Base-by-base conservation (phyloP, 1,140 invertebrate species). In the Steinernema feltiae region DNA sequence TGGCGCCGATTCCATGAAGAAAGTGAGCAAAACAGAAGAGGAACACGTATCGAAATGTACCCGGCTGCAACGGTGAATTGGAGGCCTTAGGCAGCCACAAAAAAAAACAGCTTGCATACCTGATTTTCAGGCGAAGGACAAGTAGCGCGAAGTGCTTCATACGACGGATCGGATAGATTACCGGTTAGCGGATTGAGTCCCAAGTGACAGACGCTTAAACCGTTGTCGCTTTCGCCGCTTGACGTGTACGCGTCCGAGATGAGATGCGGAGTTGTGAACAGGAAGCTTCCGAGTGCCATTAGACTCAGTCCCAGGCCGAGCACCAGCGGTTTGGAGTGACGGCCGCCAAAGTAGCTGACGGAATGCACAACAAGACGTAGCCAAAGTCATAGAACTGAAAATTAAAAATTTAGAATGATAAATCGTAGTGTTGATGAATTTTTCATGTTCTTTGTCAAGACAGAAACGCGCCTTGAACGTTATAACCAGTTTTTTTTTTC, bases 251-350 rank as follows among this genome's bases (percentile, higher is more conserved):
- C 78, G 63, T 85, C 84, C 18, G 84, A 78, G n/a, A 92, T 92
- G 84, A 97, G 95, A 87, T 98, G 94, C 1, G 95, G 95, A 70
- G 95, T 89, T 86, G 94, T 92, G 86, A 97, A 97, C 69, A 97
- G 91, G 82, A 97, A 90, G 30, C 93, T 94, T 0, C 94, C 93
- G 76, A 94, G 35, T 0, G 85, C 86, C 79, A 96, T 93, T 77
- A 97, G 91, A 18, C 95, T 91, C 30, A 94, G 48, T 1, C 48
- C 53, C 73, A 29, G 15, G 17, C 91, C 92, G 30, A 95, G 88
- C 87, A 92, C 93, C 73, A 90, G 89, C 0, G 93, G 92, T 87
- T 94, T 94, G 46, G 90, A 91, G 0, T 92, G 90, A 0, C 92
- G 88, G 0, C 93, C 93, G 0, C 93, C 92, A 48, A 93, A 90